Percentiles rank a stretch among this genome's conserved stretches.
Evolutionary conservation across 2,797 vertebrate genomes (phyloP).

Genomic region (Anisognathus igniventris): DNA sequence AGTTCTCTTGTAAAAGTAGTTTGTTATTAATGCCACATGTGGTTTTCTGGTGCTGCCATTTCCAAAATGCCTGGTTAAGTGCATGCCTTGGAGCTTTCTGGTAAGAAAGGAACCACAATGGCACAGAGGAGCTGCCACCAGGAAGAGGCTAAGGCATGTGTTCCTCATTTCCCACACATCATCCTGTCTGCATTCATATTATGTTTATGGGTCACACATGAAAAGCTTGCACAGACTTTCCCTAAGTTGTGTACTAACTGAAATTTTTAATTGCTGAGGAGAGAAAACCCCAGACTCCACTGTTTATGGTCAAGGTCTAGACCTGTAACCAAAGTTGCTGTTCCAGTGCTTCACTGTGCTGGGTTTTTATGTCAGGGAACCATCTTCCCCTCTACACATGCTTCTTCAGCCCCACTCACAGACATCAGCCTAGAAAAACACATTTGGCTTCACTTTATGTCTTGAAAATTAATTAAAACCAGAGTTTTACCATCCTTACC

Average conservation of each 20-base stretch:
- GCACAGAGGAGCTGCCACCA: background rate
- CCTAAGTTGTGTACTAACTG: background rate
- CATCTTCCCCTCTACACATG: background rate
- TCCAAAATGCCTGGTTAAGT: background rate
- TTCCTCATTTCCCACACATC: background rate
- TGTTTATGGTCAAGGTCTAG: background rate
- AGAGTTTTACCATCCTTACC: slow-evolving; percentile 2
- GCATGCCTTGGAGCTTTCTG: background rate
- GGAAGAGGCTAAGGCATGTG: background rate
- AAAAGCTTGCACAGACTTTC: background rate
- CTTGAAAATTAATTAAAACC: slow-evolving; percentile 47
- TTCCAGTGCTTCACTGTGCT: background rate
- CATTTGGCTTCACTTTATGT: slow-evolving; percentile 35
- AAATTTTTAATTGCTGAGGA: background rate
- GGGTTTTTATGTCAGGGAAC: background rate
- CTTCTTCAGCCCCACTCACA: background rate
- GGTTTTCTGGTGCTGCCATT: background rate
- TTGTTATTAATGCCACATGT: background rate
- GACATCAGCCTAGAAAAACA: background rate
- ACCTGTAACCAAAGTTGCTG: background rate
- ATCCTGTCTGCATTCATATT: background rate
- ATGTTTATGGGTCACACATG: background rate
- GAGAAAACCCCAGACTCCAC: background rate
- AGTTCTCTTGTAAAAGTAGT: background rate
- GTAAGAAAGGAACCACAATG: background rate